Evolutionary conservation across 1,140 invertebrate species (phyloP), one percentile per base, ranked within the genome.

Genomic region (Drosophila willistoni): DNA sequence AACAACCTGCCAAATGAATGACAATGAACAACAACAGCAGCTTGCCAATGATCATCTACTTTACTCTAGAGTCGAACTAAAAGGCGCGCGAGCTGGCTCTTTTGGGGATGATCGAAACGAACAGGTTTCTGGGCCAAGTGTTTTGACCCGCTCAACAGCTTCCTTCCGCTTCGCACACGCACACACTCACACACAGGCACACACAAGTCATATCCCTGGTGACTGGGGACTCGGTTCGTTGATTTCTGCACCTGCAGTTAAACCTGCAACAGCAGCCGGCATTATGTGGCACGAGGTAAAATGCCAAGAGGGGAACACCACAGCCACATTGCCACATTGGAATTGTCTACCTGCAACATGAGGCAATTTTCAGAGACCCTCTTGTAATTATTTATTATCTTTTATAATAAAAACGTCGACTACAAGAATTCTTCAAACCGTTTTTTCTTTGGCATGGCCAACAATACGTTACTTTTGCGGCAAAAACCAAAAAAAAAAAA

Each of bases 131-230:
- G n/a, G 56, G 63, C 76, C 76, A 86, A 86, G 79, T 86, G 75
- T 86, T 72, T 86, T 79, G 75, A 78, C 75, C 82, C 79, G 82
- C 74, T 69, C 82, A 85, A 81, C 82, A 85, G 78, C 82, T 79
- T 83, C 81, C 81, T 83, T 85, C 78, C 66, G 78, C 68, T 64
- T 62, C 12, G 59, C 29, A 29, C 29, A 25, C 25, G 57, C 12
- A 36, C 14, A 44, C n/a, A 61, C 67, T 22, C 44, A 51, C 17
- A 22, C 17, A 12, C 44, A 51, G 0, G 22, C 9, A 19, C 29
- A 57, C 60, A 74, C 73, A 61, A 69, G 68, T 67, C 55, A 64
- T 39, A 61, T 61, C 41, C 55, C 34, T 55, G 68, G 77, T 55
- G 68, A 71, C 22, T 61, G 47, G 59, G 19, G 71, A 67, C 33